These are phyloP conservation scores for Branchellion lobata DNA, from an alignment of 2,888 invertebrate genomes.

Conservation along the genomic window DNA sequence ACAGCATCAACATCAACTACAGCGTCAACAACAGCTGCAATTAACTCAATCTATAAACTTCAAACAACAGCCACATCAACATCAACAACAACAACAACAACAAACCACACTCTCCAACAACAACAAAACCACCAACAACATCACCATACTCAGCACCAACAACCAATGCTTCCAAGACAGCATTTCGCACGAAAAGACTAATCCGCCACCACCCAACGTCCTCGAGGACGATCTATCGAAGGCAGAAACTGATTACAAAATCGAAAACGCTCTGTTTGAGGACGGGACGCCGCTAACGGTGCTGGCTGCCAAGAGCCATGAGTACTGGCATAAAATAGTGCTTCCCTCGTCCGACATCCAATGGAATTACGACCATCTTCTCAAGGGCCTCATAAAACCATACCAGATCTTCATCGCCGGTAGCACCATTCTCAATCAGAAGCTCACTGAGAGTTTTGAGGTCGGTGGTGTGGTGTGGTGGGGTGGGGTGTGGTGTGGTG, in stretches of 20 bases:
- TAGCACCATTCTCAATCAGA: background rate
- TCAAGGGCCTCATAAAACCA: background rate
- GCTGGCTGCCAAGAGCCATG: conserved; percentile 18
- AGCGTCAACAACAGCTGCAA: background rate
- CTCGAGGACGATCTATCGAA: conserved; percentile 27
- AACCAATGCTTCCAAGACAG: background rate
- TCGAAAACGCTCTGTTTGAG: conserved; percentile 30
- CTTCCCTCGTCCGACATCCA: conserved; percentile 18
- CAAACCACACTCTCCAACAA: background rate
- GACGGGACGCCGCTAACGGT: conserved; percentile 1
- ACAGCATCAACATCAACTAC: background rate
- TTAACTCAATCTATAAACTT: background rate
- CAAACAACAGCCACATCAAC: background rate
- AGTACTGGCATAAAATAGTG: conserved; percentile 25
- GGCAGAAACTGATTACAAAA: conserved; percentile 24
- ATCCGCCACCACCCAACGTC: background rate
- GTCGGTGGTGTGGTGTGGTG: no score
- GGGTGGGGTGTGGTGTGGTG: no score
- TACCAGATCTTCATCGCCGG: conserved; percentile 27
- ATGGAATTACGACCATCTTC: conserved; percentile 17
- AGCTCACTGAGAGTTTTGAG: background rate
- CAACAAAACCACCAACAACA: background rate
- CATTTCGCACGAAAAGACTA: background rate
- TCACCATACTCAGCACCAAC: background rate
- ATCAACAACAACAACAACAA: conserved; percentile 25